These are phyloP conservation scores for Phaethon lepturus DNA, from an alignment of 2,113 vertebrate genomes.

Conservation along the genomic window DNA sequence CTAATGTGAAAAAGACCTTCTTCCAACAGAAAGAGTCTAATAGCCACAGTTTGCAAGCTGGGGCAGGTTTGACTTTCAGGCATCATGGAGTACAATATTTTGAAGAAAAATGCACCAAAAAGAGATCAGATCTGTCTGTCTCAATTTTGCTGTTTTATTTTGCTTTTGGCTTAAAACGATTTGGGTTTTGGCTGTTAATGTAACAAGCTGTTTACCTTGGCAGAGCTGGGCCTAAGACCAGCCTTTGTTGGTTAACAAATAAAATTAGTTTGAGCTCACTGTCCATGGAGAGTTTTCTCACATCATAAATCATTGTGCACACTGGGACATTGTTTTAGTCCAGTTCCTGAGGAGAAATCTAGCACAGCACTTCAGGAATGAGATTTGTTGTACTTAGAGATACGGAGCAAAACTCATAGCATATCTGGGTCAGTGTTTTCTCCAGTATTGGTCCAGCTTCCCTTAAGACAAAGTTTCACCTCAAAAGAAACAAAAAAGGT, in stretches of 20 bases:
- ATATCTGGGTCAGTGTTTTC: neutral
- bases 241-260: slow-evolving; percentile 6
- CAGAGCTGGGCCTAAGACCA: neutral
- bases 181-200: slow-evolving; percentile 22
- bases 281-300: neutral
- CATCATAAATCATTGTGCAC: neutral
- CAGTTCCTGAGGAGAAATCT: neutral
- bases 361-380: neutral
- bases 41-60: neutral
- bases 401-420: neutral
- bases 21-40: neutral
- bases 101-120: neutral
- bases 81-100: neutral
- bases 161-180: neutral
- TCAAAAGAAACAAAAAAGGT: neutral
- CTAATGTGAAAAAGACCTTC: neutral
- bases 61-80: neutral
- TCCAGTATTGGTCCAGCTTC: neutral
- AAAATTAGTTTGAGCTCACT: neutral
- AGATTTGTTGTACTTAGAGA: neutral
- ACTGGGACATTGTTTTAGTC: neutral
- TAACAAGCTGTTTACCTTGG: slow-evolving; percentile 57
- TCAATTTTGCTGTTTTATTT: neutral
- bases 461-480: neutral
- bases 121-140: neutral